These are phyloP conservation scores for Habrosyne pyritoides DNA, from an alignment of 2,888 invertebrate species.

Conservation along the genomic window DNA sequence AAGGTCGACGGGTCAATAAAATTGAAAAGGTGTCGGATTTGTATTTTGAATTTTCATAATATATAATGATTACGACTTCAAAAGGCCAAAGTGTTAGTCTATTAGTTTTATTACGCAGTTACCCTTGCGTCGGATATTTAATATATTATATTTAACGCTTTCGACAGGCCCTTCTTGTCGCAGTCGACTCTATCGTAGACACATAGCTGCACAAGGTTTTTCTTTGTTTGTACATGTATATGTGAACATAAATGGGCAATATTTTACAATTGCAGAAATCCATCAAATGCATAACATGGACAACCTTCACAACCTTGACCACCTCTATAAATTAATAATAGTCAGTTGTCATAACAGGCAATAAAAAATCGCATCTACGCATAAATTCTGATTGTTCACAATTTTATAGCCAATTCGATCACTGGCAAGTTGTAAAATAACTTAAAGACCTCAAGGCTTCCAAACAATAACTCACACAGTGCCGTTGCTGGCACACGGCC, in stretches of 20 bases:
- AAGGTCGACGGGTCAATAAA: constrained; percentile 76
- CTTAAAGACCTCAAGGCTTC: constrained; percentile 60
- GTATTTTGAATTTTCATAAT: constrained; percentile 70
- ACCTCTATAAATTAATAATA: constrained; percentile 65
- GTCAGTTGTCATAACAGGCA: constrained; percentile 49
- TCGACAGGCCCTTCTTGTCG: constrained; percentile 58
- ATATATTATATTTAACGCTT: constrained; percentile 56
- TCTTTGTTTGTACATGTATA: constrained; percentile 22
- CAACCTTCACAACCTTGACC: constrained; percentile 61
- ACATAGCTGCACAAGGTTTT: constrained; percentile 39
- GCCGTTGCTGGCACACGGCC: constrained; percentile 41
- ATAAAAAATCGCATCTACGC: constrained; percentile 62
- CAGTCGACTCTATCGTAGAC: constrained; percentile 29
- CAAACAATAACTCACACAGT: constrained; percentile 55
- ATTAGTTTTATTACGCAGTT: constrained; percentile 77
- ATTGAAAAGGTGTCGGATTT: constrained; percentile 69
- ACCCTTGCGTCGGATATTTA: constrained; percentile 69
- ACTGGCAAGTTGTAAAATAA: constrained; percentile 70
- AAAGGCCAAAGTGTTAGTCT: constrained; percentile 69
- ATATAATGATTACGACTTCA: constrained; percentile 61
- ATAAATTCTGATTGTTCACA: constrained; percentile 69
- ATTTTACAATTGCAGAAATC: constrained; percentile 14
- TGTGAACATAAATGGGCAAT: constrained; percentile 24
- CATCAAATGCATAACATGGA: constrained; percentile 33
- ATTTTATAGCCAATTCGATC: constrained; percentile 72